Evolutionary conservation across 2,888 invertebrate genomes (phyloP).

Genomic region (Perizoma affinitatum): DNA sequence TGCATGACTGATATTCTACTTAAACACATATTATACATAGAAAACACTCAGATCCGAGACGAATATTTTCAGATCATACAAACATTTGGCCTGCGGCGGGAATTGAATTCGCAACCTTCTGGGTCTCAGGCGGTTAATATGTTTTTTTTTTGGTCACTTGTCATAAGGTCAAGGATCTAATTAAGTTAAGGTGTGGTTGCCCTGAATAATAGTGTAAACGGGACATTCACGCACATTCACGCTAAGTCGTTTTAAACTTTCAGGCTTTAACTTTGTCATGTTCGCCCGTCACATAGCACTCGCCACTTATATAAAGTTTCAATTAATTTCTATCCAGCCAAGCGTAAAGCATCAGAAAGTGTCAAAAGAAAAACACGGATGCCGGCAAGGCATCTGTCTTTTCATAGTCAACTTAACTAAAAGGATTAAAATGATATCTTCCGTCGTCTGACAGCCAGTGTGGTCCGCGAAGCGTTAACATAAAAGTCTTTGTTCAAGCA

Average conservation of each 20-base stretch:
- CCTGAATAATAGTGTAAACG: too few relatives aligned
- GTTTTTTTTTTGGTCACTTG: too few relatives aligned
- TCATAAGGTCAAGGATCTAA: too few relatives aligned
- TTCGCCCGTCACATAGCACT: conserved; percentile 25
- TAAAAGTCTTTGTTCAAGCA: conserved; percentile 71
- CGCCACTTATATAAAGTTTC: conserved; percentile 48
- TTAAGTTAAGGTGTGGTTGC: too few relatives aligned
- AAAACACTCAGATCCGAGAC: too few relatives aligned
- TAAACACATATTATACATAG: too few relatives aligned
- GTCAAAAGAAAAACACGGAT: conserved; percentile 75
- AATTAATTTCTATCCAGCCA: conserved; percentile 59
- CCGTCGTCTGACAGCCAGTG: conserved; percentile 80
- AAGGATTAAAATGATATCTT: conserved; percentile 84
- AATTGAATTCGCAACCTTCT: too few relatives aligned
- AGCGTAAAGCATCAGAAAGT: conserved; percentile 60
- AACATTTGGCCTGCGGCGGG: too few relatives aligned
- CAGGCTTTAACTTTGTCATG: conserved; percentile 3
- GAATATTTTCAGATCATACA: too few relatives aligned
- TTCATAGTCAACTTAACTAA: conserved; percentile 84
- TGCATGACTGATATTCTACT: too few relatives aligned
- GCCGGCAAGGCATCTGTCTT: conserved; percentile 76
- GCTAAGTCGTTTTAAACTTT: background rate
- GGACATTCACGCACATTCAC: too few relatives aligned
- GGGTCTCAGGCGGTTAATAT: too few relatives aligned
- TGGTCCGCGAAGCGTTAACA: conserved; percentile 80